Evolutionary conservation across 1,140 invertebrate genomes (phyloP).

Genomic region (Mercenaria mercenaria): DNA sequence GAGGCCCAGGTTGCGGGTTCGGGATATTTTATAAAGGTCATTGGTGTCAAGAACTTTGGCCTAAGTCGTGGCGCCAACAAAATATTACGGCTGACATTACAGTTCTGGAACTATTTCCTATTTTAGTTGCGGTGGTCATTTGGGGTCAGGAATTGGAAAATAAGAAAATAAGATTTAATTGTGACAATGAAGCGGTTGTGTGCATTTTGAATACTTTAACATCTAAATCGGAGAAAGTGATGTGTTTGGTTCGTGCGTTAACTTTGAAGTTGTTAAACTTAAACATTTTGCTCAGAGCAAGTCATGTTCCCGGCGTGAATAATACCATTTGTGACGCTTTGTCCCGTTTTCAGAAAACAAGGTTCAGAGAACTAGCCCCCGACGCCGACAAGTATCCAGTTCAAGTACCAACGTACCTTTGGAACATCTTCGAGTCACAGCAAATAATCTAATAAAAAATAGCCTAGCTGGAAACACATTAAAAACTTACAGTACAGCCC

Average conservation of each 20-base stretch:
- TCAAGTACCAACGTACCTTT: too few species aligned
- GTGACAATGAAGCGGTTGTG: too few species aligned
- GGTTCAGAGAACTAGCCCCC: too few species aligned
- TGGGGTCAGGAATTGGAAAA: constrained; percentile 32
- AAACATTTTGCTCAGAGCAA: too few species aligned
- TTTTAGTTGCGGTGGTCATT: too few species aligned
- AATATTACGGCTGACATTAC: constrained; percentile 12
- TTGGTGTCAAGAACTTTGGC: not conserved
- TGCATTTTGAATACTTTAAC: constrained; percentile 29
- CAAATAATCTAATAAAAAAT: not conserved
- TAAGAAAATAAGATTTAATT: too few species aligned
- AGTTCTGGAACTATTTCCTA: constrained; percentile 6
- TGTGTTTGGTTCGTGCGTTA: not conserved
- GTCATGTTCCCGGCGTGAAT: not conserved
- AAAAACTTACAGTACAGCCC: not conserved
- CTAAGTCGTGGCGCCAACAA: not conserved
- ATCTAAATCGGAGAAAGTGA: not conserved
- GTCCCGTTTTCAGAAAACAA: constrained; percentile 17
- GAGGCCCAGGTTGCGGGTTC: constrained; percentile 1
- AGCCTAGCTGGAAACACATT: not conserved
- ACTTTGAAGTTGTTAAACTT: too few species aligned
- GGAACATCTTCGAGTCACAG: too few species aligned
- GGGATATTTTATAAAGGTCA: constrained; percentile 47
- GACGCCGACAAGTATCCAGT: too few species aligned
- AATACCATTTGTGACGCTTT: constrained; percentile 44